A percentile compares a stretch with the other conserved stretches of the same genome.
Conservation (phyloP, 2,113 vertebrate genomes). For the Macquaria australasica region DNA sequence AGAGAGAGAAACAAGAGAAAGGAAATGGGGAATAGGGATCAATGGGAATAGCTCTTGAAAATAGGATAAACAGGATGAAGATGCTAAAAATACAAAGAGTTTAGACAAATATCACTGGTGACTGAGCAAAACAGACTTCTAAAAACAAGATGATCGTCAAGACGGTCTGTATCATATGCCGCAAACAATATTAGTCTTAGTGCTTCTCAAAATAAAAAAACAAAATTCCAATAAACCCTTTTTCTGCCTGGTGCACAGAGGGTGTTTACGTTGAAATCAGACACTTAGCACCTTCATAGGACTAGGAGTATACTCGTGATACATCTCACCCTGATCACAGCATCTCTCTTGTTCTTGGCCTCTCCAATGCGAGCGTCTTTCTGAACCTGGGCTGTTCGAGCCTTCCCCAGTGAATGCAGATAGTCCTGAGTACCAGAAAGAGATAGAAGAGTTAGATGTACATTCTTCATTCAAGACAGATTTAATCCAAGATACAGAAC, state of each 20-base stretch:
- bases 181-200: not conserved
- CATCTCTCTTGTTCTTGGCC: constrained; percentile 91
- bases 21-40: not conserved
- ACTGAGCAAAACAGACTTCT: not conserved
- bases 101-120: not conserved
- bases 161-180: not conserved
- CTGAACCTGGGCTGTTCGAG: constrained; percentile 92
- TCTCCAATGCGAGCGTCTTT: constrained; percentile 93
- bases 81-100: not conserved
- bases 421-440: constrained; percentile 84
- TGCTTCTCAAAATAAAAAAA: not conserved
- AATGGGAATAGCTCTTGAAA: not conserved
- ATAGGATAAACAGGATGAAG: not conserved
- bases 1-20: not conserved
- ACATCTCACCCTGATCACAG: constrained; percentile 89
- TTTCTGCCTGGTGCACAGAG: not conserved
- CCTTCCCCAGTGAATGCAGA: constrained; percentile 91
- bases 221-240: not conserved
- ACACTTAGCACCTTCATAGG: not conserved
- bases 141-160: not conserved
- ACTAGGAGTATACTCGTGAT: too few relatives aligned
- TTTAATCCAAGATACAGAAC: not conserved
- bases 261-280: not conserved
- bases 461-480: not conserved
- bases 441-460: not conserved